Percentiles rank a stretch among this genome's conserved stretches.
phyloP scores from a whole-genome alignment of 2,113 vertebrate species.

The Solea senegalensis region DNA sequence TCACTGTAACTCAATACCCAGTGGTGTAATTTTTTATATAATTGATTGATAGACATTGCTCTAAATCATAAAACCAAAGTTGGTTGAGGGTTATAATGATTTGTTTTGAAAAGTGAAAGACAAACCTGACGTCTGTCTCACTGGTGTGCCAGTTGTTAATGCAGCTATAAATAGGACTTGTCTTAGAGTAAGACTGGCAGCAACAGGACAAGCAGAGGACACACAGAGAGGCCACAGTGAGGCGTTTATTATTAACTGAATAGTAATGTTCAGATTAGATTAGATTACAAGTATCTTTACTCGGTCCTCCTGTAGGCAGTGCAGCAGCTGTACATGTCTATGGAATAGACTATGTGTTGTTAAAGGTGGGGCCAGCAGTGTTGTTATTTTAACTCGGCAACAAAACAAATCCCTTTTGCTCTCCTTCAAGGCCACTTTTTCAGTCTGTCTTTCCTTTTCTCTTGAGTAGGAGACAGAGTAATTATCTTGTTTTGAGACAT shows the following conservation, averaged over 20 bases:
- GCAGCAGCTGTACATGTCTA: not conserved
- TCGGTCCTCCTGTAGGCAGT: not conserved
- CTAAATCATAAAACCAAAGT: slow-evolving; percentile 14
- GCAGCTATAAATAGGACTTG: slow-evolving; percentile 67
- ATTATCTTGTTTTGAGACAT: too few relatives aligned
- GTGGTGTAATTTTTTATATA: too few relatives aligned
- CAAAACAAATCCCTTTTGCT: too few relatives aligned
- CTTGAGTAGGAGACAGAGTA: too few relatives aligned
- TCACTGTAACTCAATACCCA: not conserved
- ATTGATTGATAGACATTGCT: not conserved
- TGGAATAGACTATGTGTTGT: not conserved
- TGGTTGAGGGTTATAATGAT: not conserved
- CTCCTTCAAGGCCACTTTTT: too few relatives aligned
- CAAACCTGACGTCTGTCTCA: slow-evolving; percentile 58
- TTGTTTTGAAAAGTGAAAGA: slow-evolving; percentile 27
- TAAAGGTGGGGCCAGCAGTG: too few relatives aligned
- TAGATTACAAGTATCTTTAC: not conserved
- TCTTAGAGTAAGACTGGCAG: slow-evolving; percentile 26
- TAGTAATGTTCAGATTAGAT: not conserved
- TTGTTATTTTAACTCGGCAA: too few relatives aligned
- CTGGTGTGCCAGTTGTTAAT: slow-evolving; percentile 57
- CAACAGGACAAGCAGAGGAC: slow-evolving; percentile 30
- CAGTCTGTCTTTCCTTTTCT: too few relatives aligned
- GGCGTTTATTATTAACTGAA: not conserved
- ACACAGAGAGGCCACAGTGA: slow-evolving; percentile 11